Percentiles rank a stretch among this genome's conserved stretches.
Evolutionary conservation across 2,113 vertebrate species (phyloP).

Genomic region (Nematolebias whitei): DNA sequence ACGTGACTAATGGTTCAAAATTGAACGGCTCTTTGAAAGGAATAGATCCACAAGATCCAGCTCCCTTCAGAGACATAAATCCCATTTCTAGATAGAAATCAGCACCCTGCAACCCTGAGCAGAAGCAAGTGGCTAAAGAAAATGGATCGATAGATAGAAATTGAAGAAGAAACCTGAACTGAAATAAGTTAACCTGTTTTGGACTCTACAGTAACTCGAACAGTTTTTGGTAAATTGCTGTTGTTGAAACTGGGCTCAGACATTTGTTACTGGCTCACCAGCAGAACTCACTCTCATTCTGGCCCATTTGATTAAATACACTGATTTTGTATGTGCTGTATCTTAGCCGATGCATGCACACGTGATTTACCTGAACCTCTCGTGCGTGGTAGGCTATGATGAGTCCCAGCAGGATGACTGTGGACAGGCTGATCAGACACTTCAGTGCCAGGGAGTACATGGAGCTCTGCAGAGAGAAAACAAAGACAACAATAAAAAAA

Average conservation of each 20-base stretch:
- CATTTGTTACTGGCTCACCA: neutral
- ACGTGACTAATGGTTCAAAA: too few relatives aligned
- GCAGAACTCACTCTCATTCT: neutral
- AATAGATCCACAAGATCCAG: too few relatives aligned
- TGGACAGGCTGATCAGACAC: slow-evolving; percentile 98
- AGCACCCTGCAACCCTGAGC: too few relatives aligned
- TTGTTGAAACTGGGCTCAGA: too few relatives aligned
- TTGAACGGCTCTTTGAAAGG: too few relatives aligned
- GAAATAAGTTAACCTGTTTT: neutral
- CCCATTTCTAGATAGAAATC: too few relatives aligned
- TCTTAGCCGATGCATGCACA: slow-evolving; percentile 5
- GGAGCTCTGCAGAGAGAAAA: slow-evolving; percentile 82
- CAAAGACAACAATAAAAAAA: slow-evolving; percentile 25
- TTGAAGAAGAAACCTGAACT: too few relatives aligned
- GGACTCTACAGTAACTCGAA: neutral
- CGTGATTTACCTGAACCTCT: slow-evolving; percentile 90
- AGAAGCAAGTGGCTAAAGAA: too few relatives aligned
- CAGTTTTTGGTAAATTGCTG: neutral
- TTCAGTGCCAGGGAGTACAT: slow-evolving; percentile 94
- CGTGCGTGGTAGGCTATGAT: slow-evolving; percentile 95
- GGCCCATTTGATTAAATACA: neutral
- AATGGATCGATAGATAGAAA: too few relatives aligned
- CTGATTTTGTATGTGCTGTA: neutral
- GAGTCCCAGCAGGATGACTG: slow-evolving; percentile 93
- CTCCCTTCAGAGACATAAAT: too few relatives aligned